Conservation (phyloP, 2,113 vertebrate species). For the Colaptes auratus region DNA sequence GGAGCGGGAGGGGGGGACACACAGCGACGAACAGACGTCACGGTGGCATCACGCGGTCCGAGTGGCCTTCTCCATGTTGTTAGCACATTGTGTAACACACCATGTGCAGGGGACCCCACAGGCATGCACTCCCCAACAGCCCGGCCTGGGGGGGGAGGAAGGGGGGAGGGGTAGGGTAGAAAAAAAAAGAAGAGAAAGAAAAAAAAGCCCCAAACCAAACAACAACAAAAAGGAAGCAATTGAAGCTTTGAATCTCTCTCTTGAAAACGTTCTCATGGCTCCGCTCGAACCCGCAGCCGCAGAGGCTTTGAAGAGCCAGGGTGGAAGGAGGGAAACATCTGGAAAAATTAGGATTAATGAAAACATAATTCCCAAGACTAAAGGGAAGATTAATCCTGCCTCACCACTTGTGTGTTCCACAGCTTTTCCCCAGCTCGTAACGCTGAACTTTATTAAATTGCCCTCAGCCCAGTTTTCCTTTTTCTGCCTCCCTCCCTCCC, state of each 20-base stretch:
- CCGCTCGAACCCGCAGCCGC: conserved; percentile 62
- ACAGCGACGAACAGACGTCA: conserved; percentile 49
- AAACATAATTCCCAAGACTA: conserved; percentile 69
- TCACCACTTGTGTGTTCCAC: conserved; percentile 69
- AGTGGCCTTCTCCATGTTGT: conserved; percentile 63
- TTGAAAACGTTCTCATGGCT: conserved; percentile 62
- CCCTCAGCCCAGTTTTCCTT: conserved; percentile 49
- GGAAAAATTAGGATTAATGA: conserved; percentile 72
- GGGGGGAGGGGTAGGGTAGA: no score
- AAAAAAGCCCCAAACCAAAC: no score
- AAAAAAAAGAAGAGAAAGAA: not conserved
- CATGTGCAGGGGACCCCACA: conserved; percentile 62
- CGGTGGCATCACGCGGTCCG: conserved; percentile 36
- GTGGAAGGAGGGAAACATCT: conserved; percentile 76
- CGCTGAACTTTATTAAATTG: conserved; percentile 59
- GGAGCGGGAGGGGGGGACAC: no score
- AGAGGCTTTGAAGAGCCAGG: conserved; percentile 73
- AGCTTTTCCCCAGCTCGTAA: conserved; percentile 56
- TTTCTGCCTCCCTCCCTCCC: not conserved
- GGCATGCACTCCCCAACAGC: conserved; percentile 27
- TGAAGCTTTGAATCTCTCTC: conserved; percentile 67
- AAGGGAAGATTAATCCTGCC: conserved; percentile 64
- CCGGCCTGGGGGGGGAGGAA: not conserved
- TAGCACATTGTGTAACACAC: conserved; percentile 70
- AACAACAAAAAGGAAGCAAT: conserved; percentile 10